Conservation (phyloP, 2,113 vertebrate genomes). For the Hippolais icterina region DNA sequence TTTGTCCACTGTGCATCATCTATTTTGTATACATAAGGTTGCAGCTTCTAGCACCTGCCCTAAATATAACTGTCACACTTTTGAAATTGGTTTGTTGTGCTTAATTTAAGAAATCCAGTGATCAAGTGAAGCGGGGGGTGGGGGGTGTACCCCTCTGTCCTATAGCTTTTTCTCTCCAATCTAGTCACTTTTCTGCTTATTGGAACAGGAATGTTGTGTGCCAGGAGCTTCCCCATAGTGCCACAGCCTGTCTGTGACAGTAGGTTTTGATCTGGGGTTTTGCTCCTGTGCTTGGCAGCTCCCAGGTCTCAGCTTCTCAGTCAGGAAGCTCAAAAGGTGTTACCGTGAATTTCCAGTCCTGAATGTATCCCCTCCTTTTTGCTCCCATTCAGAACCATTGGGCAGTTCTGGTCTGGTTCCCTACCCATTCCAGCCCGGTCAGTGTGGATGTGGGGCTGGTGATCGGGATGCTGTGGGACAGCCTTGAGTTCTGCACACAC, state of each 20-base stretch:
- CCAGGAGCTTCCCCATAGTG: not conserved
- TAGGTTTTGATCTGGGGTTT: not conserved
- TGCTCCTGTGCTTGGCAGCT: not conserved
- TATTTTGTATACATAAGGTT: not conserved
- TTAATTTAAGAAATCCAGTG: not conserved
- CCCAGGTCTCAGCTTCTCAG: not conserved
- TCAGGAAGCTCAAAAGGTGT: not conserved
- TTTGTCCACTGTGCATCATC: not conserved
- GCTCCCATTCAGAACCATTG: not conserved
- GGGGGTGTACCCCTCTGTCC: not conserved
- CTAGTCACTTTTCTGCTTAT: not conserved
- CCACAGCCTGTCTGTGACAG: not conserved
- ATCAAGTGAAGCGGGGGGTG: not conserved
- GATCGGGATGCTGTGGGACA: not conserved
- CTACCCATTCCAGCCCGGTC: fast-evolving
- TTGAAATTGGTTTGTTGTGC: not conserved
- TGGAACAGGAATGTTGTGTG: not conserved
- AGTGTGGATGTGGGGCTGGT: not conserved
- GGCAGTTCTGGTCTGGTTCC: not conserved
- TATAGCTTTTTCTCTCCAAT: not conserved
- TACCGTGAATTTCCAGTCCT: not conserved
- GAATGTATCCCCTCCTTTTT: not conserved
- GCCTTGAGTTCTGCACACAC: not conserved
- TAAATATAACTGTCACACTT: not conserved
- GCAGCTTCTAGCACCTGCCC: conserved; percentile 14